Conservation (phyloP, 2,888 invertebrate genomes). For the Glyphotaelius pellucidus region DNA sequence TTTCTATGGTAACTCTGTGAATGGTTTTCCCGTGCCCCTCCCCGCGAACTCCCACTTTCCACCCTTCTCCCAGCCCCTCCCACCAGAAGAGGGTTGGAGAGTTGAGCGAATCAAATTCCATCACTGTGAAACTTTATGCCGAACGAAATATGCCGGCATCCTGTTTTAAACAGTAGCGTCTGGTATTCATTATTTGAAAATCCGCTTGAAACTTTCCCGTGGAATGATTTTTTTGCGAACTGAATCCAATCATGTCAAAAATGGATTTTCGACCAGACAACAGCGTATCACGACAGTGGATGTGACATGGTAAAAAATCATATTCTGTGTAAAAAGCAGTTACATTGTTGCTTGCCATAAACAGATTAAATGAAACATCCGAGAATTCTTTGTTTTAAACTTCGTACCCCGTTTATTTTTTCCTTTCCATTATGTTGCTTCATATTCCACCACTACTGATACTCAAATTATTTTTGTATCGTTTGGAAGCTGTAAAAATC, state of each 20-base stretch:
- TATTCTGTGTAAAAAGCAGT: background rate
- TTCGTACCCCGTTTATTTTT: background rate
- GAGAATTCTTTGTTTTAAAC: background rate
- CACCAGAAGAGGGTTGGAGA: slow-evolving; percentile 27
- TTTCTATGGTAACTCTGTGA: slow-evolving; percentile 65
- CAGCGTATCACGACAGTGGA: background rate
- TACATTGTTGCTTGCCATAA: background rate
- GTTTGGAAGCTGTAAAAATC: background rate
- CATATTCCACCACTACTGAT: too few species aligned
- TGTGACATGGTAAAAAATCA: background rate
- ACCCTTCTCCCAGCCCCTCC: background rate
- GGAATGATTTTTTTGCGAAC: slow-evolving; percentile 9
- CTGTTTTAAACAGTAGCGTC: slow-evolving; percentile 52
- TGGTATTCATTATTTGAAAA: slow-evolving; percentile 26
- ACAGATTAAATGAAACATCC: background rate
- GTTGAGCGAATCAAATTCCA: slow-evolving; percentile 62
- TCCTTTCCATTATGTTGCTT: too few species aligned
- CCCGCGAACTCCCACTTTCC: slow-evolving; percentile 6
- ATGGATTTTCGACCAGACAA: background rate
- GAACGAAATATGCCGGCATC: slow-evolving; percentile 59
- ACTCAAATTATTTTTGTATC: too few species aligned
- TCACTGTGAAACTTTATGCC: slow-evolving; percentile 60
- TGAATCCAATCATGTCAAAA: background rate
- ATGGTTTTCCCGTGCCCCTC: slow-evolving; percentile 30
- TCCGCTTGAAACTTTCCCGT: background rate